Conservation (phyloP, 2,888 invertebrate genomes). For the Balanococcus diminutus region DNA sequence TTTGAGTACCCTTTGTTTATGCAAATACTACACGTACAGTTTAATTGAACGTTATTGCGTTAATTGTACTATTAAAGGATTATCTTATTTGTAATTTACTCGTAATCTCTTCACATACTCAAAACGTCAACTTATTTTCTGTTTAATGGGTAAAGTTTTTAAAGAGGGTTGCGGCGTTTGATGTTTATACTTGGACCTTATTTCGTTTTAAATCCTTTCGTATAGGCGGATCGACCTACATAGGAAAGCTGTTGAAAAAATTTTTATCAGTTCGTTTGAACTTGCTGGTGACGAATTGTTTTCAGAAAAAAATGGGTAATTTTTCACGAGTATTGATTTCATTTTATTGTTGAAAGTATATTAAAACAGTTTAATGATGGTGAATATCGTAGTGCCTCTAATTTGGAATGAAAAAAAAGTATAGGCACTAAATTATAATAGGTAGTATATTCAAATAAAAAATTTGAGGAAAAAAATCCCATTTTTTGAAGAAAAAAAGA, state of each 20-base stretch:
- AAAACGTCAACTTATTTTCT: background rate
- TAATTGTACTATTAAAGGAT: conserved; percentile 24
- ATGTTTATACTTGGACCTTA: background rate
- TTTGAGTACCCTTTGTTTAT: background rate
- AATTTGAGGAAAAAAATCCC: no score
- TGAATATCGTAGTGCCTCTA: no score
- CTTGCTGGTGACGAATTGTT: background rate
- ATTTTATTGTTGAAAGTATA: background rate
- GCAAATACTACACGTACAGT: conserved; percentile 9
- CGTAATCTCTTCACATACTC: background rate
- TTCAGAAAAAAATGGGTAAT: background rate
- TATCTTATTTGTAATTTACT: background rate
- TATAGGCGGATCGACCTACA: background rate
- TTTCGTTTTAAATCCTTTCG: background rate
- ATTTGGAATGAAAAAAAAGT: no score
- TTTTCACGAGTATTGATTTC: background rate
- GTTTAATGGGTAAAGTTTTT: conserved; percentile 1
- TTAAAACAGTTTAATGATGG: no score
- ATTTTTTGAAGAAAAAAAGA: no score
- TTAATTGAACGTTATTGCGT: conserved; percentile 19
- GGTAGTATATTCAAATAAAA: no score
- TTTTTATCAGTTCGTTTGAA: background rate
- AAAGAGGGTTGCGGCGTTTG: background rate
- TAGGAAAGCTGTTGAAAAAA: background rate
- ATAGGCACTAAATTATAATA: no score